Conservation (phyloP, 30 jellyfish, hydroid and myxozoan genomes). For the Turritopsis rubra region DNA sequence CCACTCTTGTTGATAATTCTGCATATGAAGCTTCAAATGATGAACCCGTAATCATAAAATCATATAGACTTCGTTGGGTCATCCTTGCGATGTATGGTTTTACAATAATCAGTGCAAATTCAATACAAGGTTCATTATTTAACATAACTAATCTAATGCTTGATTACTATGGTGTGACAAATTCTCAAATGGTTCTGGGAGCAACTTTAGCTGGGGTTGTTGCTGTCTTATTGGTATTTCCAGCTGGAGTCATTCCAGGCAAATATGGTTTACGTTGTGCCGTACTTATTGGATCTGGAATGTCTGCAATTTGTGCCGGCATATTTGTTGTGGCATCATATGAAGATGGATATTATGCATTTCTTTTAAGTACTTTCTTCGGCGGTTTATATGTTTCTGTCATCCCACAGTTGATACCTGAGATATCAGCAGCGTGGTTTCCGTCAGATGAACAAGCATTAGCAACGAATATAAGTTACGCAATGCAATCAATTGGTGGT, state of each 20-base stretch:
- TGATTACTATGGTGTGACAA: conserved; percentile 8
- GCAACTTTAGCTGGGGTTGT: background rate
- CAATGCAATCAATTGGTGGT: background rate
- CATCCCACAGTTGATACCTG: background rate
- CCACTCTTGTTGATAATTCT: background rate
- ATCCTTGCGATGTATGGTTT: background rate
- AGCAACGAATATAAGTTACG: background rate
- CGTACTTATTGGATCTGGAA: background rate
- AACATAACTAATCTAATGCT: background rate
- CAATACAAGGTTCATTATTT: background rate
- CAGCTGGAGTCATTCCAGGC: background rate
- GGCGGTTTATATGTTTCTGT: background rate
- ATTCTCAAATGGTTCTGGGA: background rate
- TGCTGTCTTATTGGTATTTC: background rate
- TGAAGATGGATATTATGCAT: conserved; percentile 1
- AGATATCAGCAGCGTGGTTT: conserved; percentile 11
- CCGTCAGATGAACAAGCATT: background rate
- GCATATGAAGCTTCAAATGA: background rate
- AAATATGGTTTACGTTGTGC: conserved; percentile 1
- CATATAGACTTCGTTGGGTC: conserved; percentile 4
- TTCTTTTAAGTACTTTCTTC: background rate
- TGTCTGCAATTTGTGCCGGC: background rate
- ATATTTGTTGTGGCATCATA: conserved; percentile 6
- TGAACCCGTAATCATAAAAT: background rate
- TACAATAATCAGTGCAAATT: background rate